Evolutionary conservation across 2,888 invertebrate genomes (phyloP), one percentile per base, ranked within the genome.

Genomic region (Rhagophthalmus giganteus): DNA sequence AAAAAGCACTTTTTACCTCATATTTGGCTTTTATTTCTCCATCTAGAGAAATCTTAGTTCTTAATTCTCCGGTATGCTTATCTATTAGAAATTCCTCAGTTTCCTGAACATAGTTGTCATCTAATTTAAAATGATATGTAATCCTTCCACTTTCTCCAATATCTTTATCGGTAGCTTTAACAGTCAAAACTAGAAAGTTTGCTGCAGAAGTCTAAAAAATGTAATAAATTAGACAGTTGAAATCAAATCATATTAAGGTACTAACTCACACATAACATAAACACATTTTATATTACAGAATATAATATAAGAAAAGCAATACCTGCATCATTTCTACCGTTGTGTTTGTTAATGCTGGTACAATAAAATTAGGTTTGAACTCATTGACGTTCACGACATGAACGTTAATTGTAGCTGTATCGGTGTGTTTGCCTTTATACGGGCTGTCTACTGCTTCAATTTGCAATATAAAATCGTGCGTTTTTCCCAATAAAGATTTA

Each of bases 41-140:
- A 67, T 94, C 92, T 37, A 93, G 77, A 63, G 86, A 84, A 33
- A 84, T 85, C 70, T 87, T 88, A 0, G 90, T 87, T 59, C 86
- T 80, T 9, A 95, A 74, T 62, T 94, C 91, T 0, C 95, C 94
- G 0, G 86, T 86, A 42, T 84, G 82, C 30, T 79, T 77, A 71
- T 94, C 83, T 25, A 95, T 87, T 15, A 79, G 80, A 72, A 95
- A 95, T 70, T 93, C 90, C 6, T 83, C 80, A 0, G 93, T 94
- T 70, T 88, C 87, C 54, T 86, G 87, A 0, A 87, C 83, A 62
- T 90, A 87, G 34, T 64, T 59, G 1, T 59, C 69, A 58, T 84
- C 82, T 27, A 88, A 83, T 74, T 90, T 90, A 51, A 92, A 76
- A 70, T 87, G 89, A 74, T 94, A 95, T 1, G 88, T 87, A 0